Evolutionary conservation across 1,140 invertebrate genomes (phyloP).

Genomic region (Conus ventricosus): DNA sequence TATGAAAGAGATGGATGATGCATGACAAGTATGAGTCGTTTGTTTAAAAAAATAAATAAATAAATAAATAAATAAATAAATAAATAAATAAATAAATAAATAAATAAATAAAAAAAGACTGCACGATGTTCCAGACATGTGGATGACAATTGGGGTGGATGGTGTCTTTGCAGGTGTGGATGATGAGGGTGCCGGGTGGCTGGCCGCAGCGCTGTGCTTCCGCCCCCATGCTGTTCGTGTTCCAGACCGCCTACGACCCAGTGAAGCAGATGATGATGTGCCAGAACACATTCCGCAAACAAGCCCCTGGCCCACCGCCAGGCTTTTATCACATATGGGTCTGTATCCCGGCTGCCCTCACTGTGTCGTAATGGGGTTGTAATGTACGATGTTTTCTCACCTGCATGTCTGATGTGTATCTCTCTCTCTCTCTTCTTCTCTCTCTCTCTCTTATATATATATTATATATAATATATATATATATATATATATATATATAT

Average conservation of each 20-base stretch:
- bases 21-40: no score
- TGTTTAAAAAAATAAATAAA: no score
- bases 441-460: no score
- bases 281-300: slow-evolving; percentile 66
- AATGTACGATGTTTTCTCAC: not conserved
- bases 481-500: no score
- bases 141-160: no score
- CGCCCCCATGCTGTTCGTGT: slow-evolving; percentile 67
- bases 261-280: slow-evolving; percentile 54
- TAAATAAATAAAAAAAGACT: no score
- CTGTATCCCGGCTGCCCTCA: not conserved
- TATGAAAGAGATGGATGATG: no score
- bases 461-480: no score
- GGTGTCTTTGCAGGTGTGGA: slow-evolving; percentile 61
- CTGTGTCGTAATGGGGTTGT: not conserved
- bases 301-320: slow-evolving; percentile 60
- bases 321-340: slow-evolving; percentile 68
- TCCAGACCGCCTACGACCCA: slow-evolving; percentile 52
- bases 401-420: not conserved
- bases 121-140: no score
- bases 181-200: slow-evolving; percentile 67
- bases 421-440: no score
- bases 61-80: no score
- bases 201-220: slow-evolving; percentile 58
- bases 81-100: no score